Percentiles rank a stretch among this genome's conserved stretches.
Evolutionary conservation across 2,797 vertebrate species (phyloP).

Genomic region (Eptatretus atami): DNA sequence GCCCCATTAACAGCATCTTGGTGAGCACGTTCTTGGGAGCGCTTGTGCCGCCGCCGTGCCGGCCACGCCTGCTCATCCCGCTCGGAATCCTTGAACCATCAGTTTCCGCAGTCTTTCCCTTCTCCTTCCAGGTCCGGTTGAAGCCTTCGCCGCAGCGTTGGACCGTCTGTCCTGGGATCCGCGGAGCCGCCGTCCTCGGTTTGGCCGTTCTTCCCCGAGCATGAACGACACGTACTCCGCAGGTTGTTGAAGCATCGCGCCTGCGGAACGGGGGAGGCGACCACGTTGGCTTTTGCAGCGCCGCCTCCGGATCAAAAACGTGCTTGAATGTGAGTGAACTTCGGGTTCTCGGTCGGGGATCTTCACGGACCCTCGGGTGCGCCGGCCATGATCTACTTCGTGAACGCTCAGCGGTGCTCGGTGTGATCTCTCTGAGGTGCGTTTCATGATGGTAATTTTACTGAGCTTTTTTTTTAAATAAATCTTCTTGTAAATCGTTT

Average conservation of each 20-base stretch:
- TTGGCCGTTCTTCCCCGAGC: conserved; percentile 15
- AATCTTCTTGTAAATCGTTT: too few relatives aligned
- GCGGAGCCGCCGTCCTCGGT: conserved; percentile 16
- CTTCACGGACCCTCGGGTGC: background rate
- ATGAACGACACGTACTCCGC: conserved; percentile 60
- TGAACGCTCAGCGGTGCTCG: too few relatives aligned
- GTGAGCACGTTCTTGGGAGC: conserved; percentile 48
- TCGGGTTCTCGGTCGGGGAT: conserved; percentile 13
- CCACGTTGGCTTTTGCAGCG: conserved; percentile 28
- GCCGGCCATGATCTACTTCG: too few relatives aligned
- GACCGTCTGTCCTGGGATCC: conserved; percentile 9
- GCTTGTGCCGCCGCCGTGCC: conserved; percentile 14
- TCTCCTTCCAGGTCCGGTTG: conserved; percentile 26
- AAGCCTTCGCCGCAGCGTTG: conserved; percentile 24
- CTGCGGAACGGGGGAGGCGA: conserved; percentile 36
- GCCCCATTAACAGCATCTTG: conserved; percentile 34
- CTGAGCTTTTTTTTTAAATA: too few relatives aligned
- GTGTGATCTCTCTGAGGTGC: too few relatives aligned
- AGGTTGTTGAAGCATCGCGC: conserved; percentile 62
- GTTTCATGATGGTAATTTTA: too few relatives aligned
- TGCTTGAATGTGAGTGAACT: conserved; percentile 32
- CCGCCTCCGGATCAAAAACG: conserved; percentile 48
- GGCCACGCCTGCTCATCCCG: conserved; percentile 11
- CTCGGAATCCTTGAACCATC: conserved; percentile 22
- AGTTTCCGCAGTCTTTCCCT: conserved; percentile 32